These are phyloP conservation scores for Onthophagus sagittarius DNA, from an alignment of 2,888 invertebrate genomes.

Conservation along the genomic window DNA sequence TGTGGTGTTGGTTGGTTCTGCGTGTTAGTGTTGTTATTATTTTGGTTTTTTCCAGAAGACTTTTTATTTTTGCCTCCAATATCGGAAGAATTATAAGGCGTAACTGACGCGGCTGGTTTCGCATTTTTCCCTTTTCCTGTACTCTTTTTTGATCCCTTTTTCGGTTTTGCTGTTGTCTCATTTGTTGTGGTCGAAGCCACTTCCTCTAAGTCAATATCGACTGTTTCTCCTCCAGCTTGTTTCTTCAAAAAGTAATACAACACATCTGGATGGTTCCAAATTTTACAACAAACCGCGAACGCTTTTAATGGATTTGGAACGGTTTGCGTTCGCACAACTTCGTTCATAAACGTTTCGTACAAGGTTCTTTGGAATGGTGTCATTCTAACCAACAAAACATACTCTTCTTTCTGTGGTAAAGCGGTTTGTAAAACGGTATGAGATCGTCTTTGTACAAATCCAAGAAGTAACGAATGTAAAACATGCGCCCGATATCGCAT, in stretches of 20 bases:
- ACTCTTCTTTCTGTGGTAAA: constrained; percentile 91
- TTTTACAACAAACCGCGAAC: constrained; percentile 97
- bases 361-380: constrained; percentile 85
- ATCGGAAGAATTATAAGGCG: constrained; percentile 44
- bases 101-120: constrained; percentile 56
- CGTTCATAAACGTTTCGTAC: constrained; percentile 92
- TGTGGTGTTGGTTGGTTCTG: constrained; percentile 19
- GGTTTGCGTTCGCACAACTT: constrained; percentile 78
- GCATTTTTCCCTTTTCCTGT: constrained; percentile 44
- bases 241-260: constrained; percentile 83
- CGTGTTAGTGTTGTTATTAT: constrained; percentile 15
- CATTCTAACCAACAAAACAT: constrained; percentile 84
- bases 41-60: constrained; percentile 15
- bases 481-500: constrained; percentile 97
- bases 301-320: constrained; percentile 96
- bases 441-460: constrained; percentile 94
- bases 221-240: constrained; percentile 71
- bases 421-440: constrained; percentile 90
- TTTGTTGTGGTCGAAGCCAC: constrained; percentile 53
- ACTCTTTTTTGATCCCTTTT: constrained; percentile 46
- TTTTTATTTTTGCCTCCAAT: constrained; percentile 20
- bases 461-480: constrained; percentile 86
- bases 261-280: constrained; percentile 95
- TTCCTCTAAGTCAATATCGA: constrained; percentile 80
- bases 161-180: constrained; percentile 44